These are phyloP conservation scores for Euleptes europaea DNA, from an alignment of 2,113 vertebrate species.

Conservation along the genomic window DNA sequence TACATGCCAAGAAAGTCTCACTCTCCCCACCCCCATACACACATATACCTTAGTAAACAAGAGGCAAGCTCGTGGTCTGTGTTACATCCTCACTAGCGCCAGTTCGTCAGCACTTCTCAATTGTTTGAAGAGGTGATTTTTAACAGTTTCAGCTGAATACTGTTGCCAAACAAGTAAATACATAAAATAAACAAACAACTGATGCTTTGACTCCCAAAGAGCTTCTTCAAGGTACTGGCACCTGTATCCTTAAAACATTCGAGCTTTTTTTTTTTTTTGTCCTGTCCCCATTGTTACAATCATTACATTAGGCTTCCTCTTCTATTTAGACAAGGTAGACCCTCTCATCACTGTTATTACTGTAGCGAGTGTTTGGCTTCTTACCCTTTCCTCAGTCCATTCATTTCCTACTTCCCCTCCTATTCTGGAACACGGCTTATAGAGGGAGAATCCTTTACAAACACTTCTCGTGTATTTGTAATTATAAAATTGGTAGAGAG, in stretches of 20 bases:
- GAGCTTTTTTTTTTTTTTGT: neutral
- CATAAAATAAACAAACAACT: neutral
- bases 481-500: slow-evolving; percentile 1
- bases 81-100: too few species aligned
- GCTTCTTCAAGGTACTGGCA: neutral
- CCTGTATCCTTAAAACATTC: neutral
- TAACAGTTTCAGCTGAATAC: neutral
- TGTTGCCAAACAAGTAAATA: neutral
- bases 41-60: too few species aligned
- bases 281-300: neutral
- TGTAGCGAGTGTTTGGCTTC: neutral
- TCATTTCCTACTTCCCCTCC: neutral
- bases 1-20: neutral
- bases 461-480: neutral
- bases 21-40: neutral
- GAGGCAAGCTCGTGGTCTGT: too few species aligned
- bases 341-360: too few species aligned
- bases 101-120: neutral
- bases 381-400: neutral
- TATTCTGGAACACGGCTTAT: neutral
- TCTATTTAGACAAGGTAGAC: neutral
- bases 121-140: neutral
- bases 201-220: neutral
- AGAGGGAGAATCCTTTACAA: neutral
- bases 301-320: neutral